Base-by-base conservation (phyloP, 1,140 invertebrate genomes). In the Neodiprion lecontei region DNA sequence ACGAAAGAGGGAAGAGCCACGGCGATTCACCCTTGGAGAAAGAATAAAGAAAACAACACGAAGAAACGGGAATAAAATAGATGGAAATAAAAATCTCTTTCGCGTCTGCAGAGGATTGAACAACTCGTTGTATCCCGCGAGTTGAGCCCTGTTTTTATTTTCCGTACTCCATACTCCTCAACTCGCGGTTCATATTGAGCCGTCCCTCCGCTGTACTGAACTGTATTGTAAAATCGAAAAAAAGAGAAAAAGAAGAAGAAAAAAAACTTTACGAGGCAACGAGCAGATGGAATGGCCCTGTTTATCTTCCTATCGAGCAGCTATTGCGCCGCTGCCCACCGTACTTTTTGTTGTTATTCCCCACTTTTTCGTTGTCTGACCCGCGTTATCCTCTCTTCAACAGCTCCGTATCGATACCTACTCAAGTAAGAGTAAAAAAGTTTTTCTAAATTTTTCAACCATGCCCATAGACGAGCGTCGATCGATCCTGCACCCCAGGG, bases 341-440 rank as follows among this genome's bases (percentile, higher is more conserved):
- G 28, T 40, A 61, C 53, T 17, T 61, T 7, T 61, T 61, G 28
- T 1, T 61, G 11, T 61, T 61, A 61, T 61, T 17, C 53, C n/a
- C 53, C n/a, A 61, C 53, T 61, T 61, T 61, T 61, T 61, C 53
- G 11, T 61, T 61, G 53, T 61, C 53, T 61, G 53, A 61, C 53
- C 53, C n/a, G 11, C 53, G 53, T 61, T 61, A 61, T 61, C 53
- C 53, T 61, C 11, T 40, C 28, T 40, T 40, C 28, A 40, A 40
- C 28, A 40, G 28, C 28, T 40, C 28, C 2, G 28, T 5, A 40
- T 40, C 28, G 2, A 40, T 40, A 40, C 28, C 28, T 40, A 40
- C 28, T 40, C 28, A 0, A 40, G 28, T 40, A 40, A 40, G 5
- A 40, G 11, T 61, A 61, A 17, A 61, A 61, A 61, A 17, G 53